Evolutionary conservation across 2,888 invertebrate genomes (phyloP).

Genomic region (Limnephilus marmoratus): DNA sequence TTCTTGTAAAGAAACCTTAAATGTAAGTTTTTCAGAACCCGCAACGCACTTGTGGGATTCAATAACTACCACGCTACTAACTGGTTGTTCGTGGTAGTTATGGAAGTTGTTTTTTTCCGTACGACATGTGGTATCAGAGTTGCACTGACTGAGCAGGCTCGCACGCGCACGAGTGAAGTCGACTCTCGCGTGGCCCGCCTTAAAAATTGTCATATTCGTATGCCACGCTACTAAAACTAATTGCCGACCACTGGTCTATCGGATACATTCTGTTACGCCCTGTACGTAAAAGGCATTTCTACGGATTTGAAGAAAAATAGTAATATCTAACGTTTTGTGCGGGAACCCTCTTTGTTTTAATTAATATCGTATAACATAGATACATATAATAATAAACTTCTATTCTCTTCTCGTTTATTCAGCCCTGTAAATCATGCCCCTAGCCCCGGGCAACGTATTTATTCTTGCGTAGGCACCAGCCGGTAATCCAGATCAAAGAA

Average conservation of each 20-base stretch:
- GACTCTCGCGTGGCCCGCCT: too few relatives aligned
- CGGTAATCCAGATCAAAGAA: background rate
- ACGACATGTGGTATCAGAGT: too few relatives aligned
- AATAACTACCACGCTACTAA: too few relatives aligned
- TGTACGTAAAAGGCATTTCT: background rate
- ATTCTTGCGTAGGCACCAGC: slow-evolving; percentile 2
- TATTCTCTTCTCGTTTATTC: background rate
- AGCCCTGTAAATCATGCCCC: background rate
- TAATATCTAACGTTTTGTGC: background rate
- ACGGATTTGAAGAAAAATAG: background rate
- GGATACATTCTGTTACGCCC: background rate
- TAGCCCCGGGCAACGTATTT: background rate
- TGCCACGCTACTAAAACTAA: too few relatives aligned
- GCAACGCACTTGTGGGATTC: too few relatives aligned
- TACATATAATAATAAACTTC: background rate
- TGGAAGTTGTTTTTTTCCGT: too few relatives aligned
- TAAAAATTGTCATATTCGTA: too few relatives aligned
- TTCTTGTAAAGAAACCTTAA: too few relatives aligned
- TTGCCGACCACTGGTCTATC: background rate
- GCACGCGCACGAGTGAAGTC: too few relatives aligned
- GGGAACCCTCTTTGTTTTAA: background rate
- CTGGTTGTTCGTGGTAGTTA: too few relatives aligned
- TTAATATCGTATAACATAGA: background rate
- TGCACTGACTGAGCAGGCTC: too few relatives aligned
- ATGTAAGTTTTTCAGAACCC: too few relatives aligned